phyloP scores from a whole-genome alignment of 2,888 invertebrate species.

The Conus canariensis region DNA sequence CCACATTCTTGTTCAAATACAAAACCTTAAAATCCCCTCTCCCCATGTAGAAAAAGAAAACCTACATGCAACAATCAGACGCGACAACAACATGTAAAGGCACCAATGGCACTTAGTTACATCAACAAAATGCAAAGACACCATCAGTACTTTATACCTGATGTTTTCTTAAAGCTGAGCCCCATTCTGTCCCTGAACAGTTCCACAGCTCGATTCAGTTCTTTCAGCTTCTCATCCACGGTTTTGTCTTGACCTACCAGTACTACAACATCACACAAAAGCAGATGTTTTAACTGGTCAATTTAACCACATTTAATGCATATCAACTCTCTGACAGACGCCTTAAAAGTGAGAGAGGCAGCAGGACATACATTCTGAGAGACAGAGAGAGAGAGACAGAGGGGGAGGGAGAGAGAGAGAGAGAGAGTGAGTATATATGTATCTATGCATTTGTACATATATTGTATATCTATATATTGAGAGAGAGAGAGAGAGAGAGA shows the following conservation, averaged over 20 bases:
- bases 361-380: background rate
- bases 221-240: constrained; percentile 49
- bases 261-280: constrained; percentile 20
- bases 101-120: background rate
- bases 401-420: background rate
- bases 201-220: constrained; percentile 58
- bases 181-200: constrained; percentile 59
- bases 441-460: too few species aligned
- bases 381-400: background rate
- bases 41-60: too few species aligned
- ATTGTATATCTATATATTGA: background rate
- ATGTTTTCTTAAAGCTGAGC: constrained; percentile 63
- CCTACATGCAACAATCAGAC: background rate
- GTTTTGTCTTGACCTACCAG: constrained; percentile 13
- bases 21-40: too few species aligned
- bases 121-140: too few species aligned
- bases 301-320: too few species aligned
- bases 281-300: background rate
- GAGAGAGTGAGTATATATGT: too few species aligned
- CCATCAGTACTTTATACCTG: constrained; percentile 53
- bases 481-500: background rate
- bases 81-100: background rate
- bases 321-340: background rate
- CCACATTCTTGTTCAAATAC: too few species aligned
- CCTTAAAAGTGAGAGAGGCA: background rate